Conservation (phyloP, 2,888 invertebrate species). For the Odontothrips loti region DNA sequence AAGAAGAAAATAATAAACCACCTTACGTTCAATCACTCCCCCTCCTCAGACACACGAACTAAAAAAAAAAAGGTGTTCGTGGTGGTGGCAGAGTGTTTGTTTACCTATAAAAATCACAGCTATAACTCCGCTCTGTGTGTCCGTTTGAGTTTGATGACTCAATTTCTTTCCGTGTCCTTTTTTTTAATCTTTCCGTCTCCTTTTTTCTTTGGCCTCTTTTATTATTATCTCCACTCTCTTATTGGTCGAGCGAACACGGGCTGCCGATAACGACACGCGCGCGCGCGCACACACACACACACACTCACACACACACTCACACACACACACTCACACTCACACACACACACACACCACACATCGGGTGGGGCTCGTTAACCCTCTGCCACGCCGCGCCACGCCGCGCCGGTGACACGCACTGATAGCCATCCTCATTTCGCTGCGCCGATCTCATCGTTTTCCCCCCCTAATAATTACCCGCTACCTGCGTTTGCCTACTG, state of each 20-base stretch:
- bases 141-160: not conserved
- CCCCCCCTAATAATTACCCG: not conserved
- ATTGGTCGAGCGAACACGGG: not conserved
- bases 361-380: not conserved
- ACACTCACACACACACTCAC: not conserved
- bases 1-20: no score
- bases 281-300: no score
- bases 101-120: slow-evolving; percentile 15
- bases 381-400: not conserved
- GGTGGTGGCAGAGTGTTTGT: slow-evolving; percentile 3
- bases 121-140: not conserved
- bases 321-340: not conserved
- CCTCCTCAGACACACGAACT: no score
- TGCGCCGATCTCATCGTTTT: not conserved
- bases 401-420: not conserved
- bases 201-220: not conserved
- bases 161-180: not conserved
- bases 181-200: not conserved
- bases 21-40: no score
- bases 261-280: not conserved
- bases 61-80: not conserved
- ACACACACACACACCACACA: no score
- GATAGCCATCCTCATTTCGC: slow-evolving; percentile 13
- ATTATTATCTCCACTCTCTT: not conserved
- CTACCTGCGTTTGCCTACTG: not conserved